A percentile compares a stretch with the other conserved stretches of the same genome.
These are phyloP conservation scores for Mustelus asterias DNA, from an alignment of 2,113 vertebrate genomes.

Conservation along the genomic window DNA sequence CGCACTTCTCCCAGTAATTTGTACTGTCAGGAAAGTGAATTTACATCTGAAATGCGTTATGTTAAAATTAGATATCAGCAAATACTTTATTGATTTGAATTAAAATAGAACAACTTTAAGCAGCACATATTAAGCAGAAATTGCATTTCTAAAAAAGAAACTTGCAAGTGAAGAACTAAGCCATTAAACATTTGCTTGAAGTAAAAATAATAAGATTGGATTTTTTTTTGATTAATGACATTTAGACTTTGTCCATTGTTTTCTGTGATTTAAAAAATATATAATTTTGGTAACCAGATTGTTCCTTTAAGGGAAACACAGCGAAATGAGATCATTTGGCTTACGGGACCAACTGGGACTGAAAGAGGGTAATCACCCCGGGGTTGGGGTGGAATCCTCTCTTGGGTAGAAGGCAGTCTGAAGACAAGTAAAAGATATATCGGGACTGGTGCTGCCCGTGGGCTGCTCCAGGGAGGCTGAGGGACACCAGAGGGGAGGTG, in stretches of 20 bases:
- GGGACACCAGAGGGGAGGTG: too few species aligned
- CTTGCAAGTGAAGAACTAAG: neutral
- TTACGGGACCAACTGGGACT: too few species aligned
- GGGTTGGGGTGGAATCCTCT: too few species aligned
- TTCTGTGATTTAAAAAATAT: neutral
- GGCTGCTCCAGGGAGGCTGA: too few species aligned
- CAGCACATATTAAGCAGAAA: neutral
- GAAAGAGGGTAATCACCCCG: too few species aligned
- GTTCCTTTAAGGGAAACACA: too few species aligned
- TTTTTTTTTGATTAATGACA: neutral
- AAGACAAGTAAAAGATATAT: too few species aligned
- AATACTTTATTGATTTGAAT: constrained; percentile 6
- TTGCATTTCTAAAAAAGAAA: neutral
- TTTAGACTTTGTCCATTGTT: neutral
- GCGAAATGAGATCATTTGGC: too few species aligned
- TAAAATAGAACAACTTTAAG: neutral
- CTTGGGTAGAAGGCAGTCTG: too few species aligned
- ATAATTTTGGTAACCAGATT: neutral
- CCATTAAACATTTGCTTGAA: neutral
- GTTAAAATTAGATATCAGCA: neutral
- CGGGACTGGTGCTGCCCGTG: too few species aligned
- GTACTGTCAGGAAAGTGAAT: constrained; percentile 16
- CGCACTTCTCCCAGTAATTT: constrained; percentile 6
- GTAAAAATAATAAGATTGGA: neutral
- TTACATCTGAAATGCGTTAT: constrained; percentile 2